phyloP scores from a whole-genome alignment of 1,140 invertebrate genomes.

The Penaeus indicus region DNA sequence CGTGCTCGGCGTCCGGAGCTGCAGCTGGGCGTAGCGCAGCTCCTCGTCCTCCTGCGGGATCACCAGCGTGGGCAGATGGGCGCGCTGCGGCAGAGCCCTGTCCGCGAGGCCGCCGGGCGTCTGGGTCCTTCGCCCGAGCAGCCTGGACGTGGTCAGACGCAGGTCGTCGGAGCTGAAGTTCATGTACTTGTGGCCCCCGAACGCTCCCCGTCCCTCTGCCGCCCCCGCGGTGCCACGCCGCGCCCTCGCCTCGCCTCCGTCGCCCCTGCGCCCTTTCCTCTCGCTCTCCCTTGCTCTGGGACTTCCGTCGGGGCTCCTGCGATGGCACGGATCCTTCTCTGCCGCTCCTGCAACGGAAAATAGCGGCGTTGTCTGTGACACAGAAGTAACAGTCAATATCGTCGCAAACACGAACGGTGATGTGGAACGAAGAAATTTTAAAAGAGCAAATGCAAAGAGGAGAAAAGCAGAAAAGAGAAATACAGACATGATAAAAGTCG shows the following conservation, averaged over 20 bases:
- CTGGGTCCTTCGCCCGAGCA: neutral
- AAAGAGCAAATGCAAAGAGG: no score
- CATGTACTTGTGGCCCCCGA: no score
- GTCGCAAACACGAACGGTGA: neutral
- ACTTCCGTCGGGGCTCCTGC: constrained; percentile 16
- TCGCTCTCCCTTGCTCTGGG: neutral
- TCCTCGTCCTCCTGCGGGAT: constrained; percentile 11
- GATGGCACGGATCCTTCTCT: neutral
- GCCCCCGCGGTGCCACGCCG: neutral
- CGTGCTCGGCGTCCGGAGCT: constrained; percentile 44
- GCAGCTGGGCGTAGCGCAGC: constrained; percentile 30
- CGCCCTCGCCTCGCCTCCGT: neutral
- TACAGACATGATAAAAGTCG: neutral
- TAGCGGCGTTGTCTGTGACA: no score
- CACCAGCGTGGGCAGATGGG: neutral
- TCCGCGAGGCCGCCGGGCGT: neutral
- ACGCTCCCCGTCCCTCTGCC: no score
- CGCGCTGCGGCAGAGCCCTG: neutral
- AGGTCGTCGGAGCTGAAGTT: no score
- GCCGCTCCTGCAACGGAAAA: neutral
- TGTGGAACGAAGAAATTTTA: no score
- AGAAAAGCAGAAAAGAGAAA: no score
- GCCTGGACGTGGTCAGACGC: neutral
- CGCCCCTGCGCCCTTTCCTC: neutral
- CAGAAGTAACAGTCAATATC: neutral